Conservation (phyloP, 2,113 vertebrate species). For the Ptyas mucosa region DNA sequence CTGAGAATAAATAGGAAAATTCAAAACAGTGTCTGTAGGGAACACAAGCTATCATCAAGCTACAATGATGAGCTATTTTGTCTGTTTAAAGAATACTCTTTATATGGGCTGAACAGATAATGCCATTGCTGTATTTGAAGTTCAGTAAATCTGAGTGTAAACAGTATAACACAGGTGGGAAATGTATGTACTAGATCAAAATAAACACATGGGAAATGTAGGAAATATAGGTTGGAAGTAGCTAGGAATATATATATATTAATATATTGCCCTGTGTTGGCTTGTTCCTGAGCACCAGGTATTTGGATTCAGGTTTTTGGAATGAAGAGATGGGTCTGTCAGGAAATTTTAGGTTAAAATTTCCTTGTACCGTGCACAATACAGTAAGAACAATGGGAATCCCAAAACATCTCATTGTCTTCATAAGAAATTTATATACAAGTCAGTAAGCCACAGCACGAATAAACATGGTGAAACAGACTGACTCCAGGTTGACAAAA, state of each 20-base stretch:
- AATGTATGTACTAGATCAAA: neutral
- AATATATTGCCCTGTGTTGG: neutral
- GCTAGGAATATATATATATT: neutral
- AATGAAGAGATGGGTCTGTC: neutral
- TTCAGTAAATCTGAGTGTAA: neutral
- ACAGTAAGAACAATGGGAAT: neutral
- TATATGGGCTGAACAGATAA: neutral
- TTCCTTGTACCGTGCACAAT: neutral
- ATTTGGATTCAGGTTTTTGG: neutral
- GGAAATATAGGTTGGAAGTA: neutral
- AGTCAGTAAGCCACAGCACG: neutral
- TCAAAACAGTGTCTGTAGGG: neutral
- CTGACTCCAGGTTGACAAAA: neutral
- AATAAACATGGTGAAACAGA: neutral
- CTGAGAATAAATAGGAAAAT: neutral
- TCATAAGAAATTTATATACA: neutral
- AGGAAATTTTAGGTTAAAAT: neutral
- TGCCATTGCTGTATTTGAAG: neutral
- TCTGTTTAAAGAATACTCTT: neutral
- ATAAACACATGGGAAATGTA: too few relatives aligned
- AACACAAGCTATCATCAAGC: neutral
- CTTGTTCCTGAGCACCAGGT: neutral
- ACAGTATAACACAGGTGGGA: neutral
- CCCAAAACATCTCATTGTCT: neutral
- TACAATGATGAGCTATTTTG: neutral